phyloP scores from a whole-genome alignment of 2,888 invertebrate species.

The Euplexia lucipara region DNA sequence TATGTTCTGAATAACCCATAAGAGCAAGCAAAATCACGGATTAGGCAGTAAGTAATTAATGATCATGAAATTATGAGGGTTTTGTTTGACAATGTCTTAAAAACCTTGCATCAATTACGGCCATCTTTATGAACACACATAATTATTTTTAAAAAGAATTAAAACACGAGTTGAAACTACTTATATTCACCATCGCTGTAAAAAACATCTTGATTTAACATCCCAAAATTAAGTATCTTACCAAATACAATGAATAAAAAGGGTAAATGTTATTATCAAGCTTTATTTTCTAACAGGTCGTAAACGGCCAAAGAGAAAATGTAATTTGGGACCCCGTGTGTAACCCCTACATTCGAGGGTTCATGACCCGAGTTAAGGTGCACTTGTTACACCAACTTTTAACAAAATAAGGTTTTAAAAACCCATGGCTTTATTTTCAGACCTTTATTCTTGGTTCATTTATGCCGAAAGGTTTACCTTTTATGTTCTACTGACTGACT shows the following conservation, averaged over 20 bases:
- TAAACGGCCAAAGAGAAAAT: constrained; percentile 30
- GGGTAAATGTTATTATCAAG: constrained; percentile 34
- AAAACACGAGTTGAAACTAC: too few species aligned
- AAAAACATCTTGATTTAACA: not conserved
- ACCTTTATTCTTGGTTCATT: not conserved
- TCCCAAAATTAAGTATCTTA: constrained; percentile 33
- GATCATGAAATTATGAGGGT: too few species aligned
- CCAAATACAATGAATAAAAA: constrained; percentile 22
- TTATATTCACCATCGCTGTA: not conserved
- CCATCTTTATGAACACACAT: too few species aligned
- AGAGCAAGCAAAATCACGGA: too few species aligned
- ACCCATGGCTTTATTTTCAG: constrained; percentile 5
- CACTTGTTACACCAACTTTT: constrained; percentile 32
- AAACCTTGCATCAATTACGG: too few species aligned
- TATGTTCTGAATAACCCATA: too few species aligned
- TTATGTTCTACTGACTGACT: too few species aligned
- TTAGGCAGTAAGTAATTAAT: too few species aligned
- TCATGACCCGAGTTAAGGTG: constrained; percentile 25
- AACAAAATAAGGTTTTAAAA: constrained; percentile 38
- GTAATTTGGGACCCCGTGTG: constrained; percentile 25
- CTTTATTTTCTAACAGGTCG: constrained; percentile 40
- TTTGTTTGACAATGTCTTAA: not conserved
- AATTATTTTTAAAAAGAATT: too few species aligned
- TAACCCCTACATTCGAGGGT: constrained; percentile 26
- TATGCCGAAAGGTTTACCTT: too few species aligned